A percentile compares a stretch with the other conserved stretches of the same genome.
These are phyloP conservation scores for Trisateles emortualis DNA, from an alignment of 2,888 invertebrate species.

Conservation along the genomic window DNA sequence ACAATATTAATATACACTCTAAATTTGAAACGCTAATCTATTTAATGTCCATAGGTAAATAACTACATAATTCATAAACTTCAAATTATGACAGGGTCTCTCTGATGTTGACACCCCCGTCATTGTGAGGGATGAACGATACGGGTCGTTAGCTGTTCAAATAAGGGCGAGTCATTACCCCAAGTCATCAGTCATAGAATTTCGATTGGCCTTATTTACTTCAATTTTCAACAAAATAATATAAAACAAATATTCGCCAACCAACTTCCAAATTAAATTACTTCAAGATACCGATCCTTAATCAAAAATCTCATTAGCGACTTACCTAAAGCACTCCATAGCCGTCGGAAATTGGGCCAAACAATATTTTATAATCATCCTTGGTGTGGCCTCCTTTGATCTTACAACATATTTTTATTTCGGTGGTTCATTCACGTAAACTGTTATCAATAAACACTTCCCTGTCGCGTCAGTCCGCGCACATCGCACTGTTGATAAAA, in stretches of 20 bases:
- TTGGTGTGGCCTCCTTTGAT: slow-evolving; percentile 53
- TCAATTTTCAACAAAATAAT: slow-evolving; percentile 31
- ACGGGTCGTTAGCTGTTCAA: slow-evolving; percentile 29
- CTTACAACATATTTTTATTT: slow-evolving; percentile 65
- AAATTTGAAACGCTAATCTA: slow-evolving; percentile 1
- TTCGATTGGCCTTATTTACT: slow-evolving; percentile 25
- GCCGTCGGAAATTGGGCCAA: slow-evolving; percentile 60
- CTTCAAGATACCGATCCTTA: slow-evolving; percentile 54
- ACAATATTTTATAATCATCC: slow-evolving; percentile 60
- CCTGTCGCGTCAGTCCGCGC: slow-evolving; percentile 54
- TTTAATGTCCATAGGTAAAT: no score
- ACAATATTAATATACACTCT: slow-evolving; percentile 30
- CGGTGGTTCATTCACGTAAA: slow-evolving; percentile 56
- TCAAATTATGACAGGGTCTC: slow-evolving; percentile 3
- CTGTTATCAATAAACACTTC: slow-evolving; percentile 71
- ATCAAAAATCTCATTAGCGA: slow-evolving; percentile 61
- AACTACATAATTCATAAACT: slow-evolving; percentile 2
- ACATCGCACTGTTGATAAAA: slow-evolving; percentile 61
- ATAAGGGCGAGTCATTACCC: slow-evolving; percentile 29
- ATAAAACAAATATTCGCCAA: slow-evolving; percentile 53
- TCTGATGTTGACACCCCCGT: slow-evolving; percentile 32
- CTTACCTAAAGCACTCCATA: slow-evolving; percentile 78
- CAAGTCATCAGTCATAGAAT: slow-evolving; percentile 31
- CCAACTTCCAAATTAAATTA: slow-evolving; percentile 54
- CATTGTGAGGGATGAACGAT: slow-evolving; percentile 20